phyloP scores from a whole-genome alignment of 2,888 invertebrate genomes.

The Pseudococcus longispinus region DNA sequence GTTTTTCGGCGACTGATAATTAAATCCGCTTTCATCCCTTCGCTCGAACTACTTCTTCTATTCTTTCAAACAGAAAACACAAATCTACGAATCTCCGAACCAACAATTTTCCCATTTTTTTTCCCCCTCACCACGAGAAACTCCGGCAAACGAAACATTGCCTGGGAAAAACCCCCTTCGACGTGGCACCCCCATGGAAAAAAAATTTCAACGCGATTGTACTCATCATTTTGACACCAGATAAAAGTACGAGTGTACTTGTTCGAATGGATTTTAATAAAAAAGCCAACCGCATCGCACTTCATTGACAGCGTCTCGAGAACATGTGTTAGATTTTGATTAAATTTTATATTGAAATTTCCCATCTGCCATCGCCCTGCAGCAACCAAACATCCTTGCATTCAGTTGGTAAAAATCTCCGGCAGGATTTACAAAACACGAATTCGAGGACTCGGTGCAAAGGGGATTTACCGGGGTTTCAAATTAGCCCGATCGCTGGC shows the following conservation, averaged over 20 bases:
- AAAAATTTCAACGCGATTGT: not conserved
- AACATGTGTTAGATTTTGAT: constrained; percentile 19
- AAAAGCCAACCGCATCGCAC: not conserved
- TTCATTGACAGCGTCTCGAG: not conserved
- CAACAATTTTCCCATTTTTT: no score
- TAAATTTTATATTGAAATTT: constrained; percentile 12
- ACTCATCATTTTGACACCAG: not conserved
- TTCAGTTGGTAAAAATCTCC: not conserved
- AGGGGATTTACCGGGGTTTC: not conserved
- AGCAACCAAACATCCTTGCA: not conserved
- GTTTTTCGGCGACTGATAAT: not conserved
- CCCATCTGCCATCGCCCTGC: not conserved
- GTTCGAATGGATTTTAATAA: not conserved
- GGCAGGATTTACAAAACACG: not conserved
- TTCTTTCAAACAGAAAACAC: no score
- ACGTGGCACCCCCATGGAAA: not conserved
- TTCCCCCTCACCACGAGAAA: not conserved
- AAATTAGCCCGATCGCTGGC: not conserved
- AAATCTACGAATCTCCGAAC: no score
- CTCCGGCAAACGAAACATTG: not conserved
- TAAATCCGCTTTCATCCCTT: no score
- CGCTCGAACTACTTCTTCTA: no score
- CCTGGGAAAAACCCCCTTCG: not conserved
- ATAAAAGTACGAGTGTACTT: not conserved
- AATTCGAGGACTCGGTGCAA: not conserved